Base-by-base conservation (phyloP, 2,797 vertebrate genomes). In the Alca torda region DNA sequence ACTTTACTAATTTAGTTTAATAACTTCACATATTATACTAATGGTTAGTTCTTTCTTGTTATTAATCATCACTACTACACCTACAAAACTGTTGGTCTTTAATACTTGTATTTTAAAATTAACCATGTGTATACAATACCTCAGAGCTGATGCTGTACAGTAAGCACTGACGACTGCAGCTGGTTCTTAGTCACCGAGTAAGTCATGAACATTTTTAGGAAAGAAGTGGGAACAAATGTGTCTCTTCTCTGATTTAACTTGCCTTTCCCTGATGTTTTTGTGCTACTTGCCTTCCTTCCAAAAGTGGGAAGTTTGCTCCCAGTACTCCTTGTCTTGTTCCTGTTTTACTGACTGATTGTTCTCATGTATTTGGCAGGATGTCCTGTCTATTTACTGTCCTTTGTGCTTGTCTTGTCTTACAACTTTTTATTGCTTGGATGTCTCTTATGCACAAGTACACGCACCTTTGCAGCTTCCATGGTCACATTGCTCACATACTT, bases 161-260 rank as follows among this genome's bases (percentile, higher is more conserved):
- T 19, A 14, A 75, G 10, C 18, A 46, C 31, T 41, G 51, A 56
- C 0, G 1, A 21, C 30, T 51, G 33, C 7, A 41, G 6, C 0
- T 89, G 19, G 7, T 50, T 63, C n/a, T 73, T 68, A 25, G 24
- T 39, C 28, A 45, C 28, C 1, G 6, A 74, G 18, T 59, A n/a
- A 31, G 28, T n/a, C 33, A 20, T 31, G 15, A 85, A 5, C 6
- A 24, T 28, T 70, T 54, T 69, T 16, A 84, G 33, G 28, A 68
- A 68, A 63, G 15, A 74, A 56, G 14, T 13, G 23, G 11, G 33
- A 77, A 77, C 10, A 43, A 37, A 82, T 3, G 3, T 11, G 26
- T 57, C 28, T 41, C 68, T 57, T 53, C 23, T 56, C 51, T 57
- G 8, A 50, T 61, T 82, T 82, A 39, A 54, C 21, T 73, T 63